Percentiles rank a stretch among this genome's conserved stretches.
These are phyloP conservation scores for Chironex yamaguchii DNA, from an alignment of 30 jellyfish, hydroid and myxozoan species.

Conservation along the genomic window DNA sequence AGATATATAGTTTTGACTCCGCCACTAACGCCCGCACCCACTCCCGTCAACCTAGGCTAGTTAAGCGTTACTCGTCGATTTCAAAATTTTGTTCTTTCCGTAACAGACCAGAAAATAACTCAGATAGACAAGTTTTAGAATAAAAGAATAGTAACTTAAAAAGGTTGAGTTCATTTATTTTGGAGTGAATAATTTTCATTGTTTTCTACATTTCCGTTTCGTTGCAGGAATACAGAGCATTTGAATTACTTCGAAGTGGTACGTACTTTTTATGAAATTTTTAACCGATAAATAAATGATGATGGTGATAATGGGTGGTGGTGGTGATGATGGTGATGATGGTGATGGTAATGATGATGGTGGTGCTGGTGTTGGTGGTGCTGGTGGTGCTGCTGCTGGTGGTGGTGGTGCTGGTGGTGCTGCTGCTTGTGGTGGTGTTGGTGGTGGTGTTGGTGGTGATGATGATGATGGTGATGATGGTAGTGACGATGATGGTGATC, in stretches of 20 bases:
- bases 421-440: too few relatives aligned
- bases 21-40: not conserved
- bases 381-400: too few relatives aligned
- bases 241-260: constrained; percentile 97
- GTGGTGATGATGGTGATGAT: too few relatives aligned
- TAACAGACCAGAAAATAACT: not conserved
- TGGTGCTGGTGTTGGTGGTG: too few relatives aligned
- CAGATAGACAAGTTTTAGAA: not conserved
- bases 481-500: too few relatives aligned
- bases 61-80: not conserved
- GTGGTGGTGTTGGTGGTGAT: too few relatives aligned
- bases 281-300: not conserved
- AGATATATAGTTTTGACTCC: not conserved
- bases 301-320: too few relatives aligned
- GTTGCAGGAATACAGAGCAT: constrained; percentile 93
- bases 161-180: not conserved
- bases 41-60: not conserved
- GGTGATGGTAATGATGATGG: too few relatives aligned
- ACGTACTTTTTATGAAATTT: not conserved
- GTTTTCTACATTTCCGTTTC: not conserved
- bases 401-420: too few relatives aligned
- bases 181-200: not conserved
- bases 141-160: not conserved
- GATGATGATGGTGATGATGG: too few relatives aligned
- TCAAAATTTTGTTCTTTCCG: not conserved